phyloP scores from a whole-genome alignment of 2,797 vertebrate genomes.

The Tenualosa thibaudeaui region DNA sequence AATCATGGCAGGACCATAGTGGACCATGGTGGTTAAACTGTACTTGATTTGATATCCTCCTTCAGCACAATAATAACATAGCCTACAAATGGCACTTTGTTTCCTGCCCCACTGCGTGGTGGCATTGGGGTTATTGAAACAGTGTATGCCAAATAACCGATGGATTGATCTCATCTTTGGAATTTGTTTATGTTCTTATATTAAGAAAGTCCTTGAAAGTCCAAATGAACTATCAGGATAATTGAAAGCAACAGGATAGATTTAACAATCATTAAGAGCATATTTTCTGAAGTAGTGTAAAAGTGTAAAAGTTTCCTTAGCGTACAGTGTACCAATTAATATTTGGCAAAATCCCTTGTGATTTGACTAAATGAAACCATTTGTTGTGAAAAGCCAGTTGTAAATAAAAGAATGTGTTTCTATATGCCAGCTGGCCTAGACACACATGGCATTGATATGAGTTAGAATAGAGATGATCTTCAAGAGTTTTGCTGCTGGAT shows the following conservation, averaged over 20 bases:
- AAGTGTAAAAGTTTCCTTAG: not conserved
- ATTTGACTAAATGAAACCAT: not conserved
- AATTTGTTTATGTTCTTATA: not conserved
- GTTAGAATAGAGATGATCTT: not conserved
- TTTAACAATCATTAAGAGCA: not conserved
- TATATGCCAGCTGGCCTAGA: not conserved
- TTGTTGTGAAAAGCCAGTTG: not conserved
- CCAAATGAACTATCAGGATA: not conserved
- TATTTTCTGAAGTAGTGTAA: not conserved
- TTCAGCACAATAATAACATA: too few relatives aligned
- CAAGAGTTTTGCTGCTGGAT: not conserved
- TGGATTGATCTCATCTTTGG: not conserved
- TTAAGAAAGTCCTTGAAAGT: not conserved
- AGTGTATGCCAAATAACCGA: not conserved
- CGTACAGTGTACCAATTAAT: not conserved
- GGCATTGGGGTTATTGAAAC: not conserved
- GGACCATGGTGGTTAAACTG: too few relatives aligned
- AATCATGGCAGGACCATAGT: too few relatives aligned
- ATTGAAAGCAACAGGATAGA: not conserved
- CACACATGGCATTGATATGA: not conserved
- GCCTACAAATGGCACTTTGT: too few relatives aligned
- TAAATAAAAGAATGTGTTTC: not conserved
- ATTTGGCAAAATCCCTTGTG: not conserved
- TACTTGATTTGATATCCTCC: too few relatives aligned
- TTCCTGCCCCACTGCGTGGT: too few relatives aligned